Percentiles rank a stretch among this genome's conserved stretches.
Conservation (phyloP, 1,140 invertebrate genomes). For the Drosophila biarmipes region DNA sequence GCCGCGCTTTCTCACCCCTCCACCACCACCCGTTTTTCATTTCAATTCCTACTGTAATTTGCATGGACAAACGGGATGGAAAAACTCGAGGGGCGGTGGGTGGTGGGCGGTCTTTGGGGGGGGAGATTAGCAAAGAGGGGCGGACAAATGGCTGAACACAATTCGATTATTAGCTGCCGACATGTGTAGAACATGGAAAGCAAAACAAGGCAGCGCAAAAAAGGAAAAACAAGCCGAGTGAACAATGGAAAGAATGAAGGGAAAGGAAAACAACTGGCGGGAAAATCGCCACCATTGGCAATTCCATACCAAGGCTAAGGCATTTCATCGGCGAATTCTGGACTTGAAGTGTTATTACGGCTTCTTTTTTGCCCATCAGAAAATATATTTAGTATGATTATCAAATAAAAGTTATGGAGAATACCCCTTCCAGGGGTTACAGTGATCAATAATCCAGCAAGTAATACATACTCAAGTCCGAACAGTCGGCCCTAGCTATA, state of each 20-base stretch:
- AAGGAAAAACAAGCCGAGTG: slow-evolving; percentile 19
- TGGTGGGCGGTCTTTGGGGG: slow-evolving; percentile 5
- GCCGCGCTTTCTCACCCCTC: not conserved
- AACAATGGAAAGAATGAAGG: slow-evolving; percentile 1
- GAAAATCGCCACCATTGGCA: slow-evolving; percentile 17
- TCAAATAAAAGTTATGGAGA: no score
- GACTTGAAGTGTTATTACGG: slow-evolving; percentile 19
- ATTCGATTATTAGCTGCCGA: slow-evolving; percentile 69
- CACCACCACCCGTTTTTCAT: not conserved
- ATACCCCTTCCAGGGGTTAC: not conserved
- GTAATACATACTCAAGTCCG: not conserved
- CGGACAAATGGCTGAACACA: slow-evolving; percentile 34
- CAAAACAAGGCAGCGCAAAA: slow-evolving; percentile 35
- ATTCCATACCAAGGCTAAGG: slow-evolving; percentile 2
- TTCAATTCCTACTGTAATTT: slow-evolving; percentile 27
- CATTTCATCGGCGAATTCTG: slow-evolving; percentile 5
- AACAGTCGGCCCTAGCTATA: not conserved
- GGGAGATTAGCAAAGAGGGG: slow-evolving; percentile 12
- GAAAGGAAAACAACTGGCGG: slow-evolving; percentile 2
- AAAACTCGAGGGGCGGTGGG: not conserved
- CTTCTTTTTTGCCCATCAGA: not conserved
- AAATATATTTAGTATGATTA: no score
- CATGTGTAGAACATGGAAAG: slow-evolving; percentile 41
- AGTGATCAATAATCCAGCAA: not conserved
- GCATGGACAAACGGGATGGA: slow-evolving; percentile 28